Percentiles rank a stretch among this genome's conserved stretches.
phyloP scores from a whole-genome alignment of 2,113 vertebrate species.

The Caranx ignobilis region DNA sequence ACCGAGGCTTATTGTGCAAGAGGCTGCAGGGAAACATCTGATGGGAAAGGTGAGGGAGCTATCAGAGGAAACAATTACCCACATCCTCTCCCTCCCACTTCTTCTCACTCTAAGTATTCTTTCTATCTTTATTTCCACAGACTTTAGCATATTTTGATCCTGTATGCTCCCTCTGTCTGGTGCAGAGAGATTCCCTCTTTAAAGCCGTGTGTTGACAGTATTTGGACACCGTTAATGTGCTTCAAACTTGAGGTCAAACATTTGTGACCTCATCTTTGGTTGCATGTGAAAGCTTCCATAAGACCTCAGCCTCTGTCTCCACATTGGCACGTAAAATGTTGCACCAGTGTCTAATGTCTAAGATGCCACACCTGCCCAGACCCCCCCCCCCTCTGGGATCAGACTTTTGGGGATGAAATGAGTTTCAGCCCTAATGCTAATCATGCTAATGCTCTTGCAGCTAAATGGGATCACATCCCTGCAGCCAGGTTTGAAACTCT shows the following conservation, averaged over 20 bases:
- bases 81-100: not conserved
- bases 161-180: not conserved
- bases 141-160: too few relatives aligned
- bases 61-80: not conserved
- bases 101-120: not conserved
- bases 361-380: not conserved
- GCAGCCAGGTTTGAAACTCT: not conserved
- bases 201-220: not conserved
- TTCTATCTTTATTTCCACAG: too few relatives aligned
- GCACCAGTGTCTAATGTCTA: not conserved
- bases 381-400: not conserved
- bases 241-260: not conserved
- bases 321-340: not conserved
- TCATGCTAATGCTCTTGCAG: not conserved
- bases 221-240: not conserved
- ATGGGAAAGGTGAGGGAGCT: not conserved
- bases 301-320: not conserved
- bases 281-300: not conserved
- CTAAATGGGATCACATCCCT: not conserved
- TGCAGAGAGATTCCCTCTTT: too few relatives aligned
- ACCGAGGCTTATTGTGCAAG: slow-evolving; percentile 2
- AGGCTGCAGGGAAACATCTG: slow-evolving; percentile 1
- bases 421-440: not conserved
- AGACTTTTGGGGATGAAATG: not conserved
- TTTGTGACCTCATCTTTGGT: not conserved